These are phyloP conservation scores for Galaxias olidus DNA, from an alignment of 2,797 vertebrate species.

Conservation along the genomic window DNA sequence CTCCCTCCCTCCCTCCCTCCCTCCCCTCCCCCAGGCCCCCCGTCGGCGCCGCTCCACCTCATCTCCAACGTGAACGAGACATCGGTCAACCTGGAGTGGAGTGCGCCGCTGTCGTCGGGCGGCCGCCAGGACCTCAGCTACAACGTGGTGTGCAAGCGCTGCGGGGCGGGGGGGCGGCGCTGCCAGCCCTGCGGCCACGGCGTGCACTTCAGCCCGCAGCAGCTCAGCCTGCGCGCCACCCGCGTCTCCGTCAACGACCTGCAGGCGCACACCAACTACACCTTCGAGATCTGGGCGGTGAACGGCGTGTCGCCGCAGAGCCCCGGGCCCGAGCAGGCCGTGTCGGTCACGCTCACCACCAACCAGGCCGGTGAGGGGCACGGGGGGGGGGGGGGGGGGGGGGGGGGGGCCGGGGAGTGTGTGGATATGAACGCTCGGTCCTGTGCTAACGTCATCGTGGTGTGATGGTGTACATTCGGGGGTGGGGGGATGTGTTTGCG, in stretches of 20 bases:
- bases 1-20: conserved; percentile 45
- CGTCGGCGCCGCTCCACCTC: conserved; percentile 89
- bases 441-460: too few relatives aligned
- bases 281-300: conserved; percentile 95
- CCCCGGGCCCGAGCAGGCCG: conserved; percentile 89
- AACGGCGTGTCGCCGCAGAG: conserved; percentile 94
- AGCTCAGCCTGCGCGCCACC: conserved; percentile 85
- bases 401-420: background rate
- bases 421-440: conserved; percentile 5
- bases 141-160: conserved; percentile 92
- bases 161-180: conserved; percentile 80
- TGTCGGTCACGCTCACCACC: conserved; percentile 94
- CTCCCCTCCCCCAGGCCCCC: conserved; percentile 78
- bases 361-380: conserved; percentile 91
- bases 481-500: too few relatives aligned
- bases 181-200: conserved; percentile 90
- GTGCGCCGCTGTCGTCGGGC: conserved; percentile 84
- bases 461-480: too few relatives aligned
- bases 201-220: conserved; percentile 92
- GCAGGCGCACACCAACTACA: conserved; percentile 97
- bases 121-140: conserved; percentile 93
- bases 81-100: conserved; percentile 96
- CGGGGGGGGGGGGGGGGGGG: background rate
- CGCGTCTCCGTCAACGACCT: conserved; percentile 94
- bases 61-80: conserved; percentile 98